A percentile compares a stretch with the other conserved stretches of the same genome.
These are phyloP conservation scores for Pandemis corylana DNA, from an alignment of 2,888 invertebrate genomes.

Conservation along the genomic window DNA sequence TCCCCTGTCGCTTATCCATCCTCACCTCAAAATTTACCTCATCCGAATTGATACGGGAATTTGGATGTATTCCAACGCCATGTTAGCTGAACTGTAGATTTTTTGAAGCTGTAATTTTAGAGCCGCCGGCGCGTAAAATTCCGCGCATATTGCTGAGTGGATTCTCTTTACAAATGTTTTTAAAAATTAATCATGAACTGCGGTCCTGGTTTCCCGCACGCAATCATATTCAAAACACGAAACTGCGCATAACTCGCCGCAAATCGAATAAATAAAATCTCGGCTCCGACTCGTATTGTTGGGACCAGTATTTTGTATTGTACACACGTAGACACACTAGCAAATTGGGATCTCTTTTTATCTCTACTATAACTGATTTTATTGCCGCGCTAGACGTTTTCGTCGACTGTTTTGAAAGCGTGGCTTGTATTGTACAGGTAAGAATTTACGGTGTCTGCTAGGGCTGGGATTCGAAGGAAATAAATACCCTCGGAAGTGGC, in stretches of 20 bases:
- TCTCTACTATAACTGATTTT: slow-evolving; percentile 36
- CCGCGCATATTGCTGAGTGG: slow-evolving; percentile 9
- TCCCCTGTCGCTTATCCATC: background rate
- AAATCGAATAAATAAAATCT: slow-evolving; percentile 41
- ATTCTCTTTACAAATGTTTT: slow-evolving; percentile 10
- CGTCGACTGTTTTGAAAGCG: slow-evolving; percentile 2
- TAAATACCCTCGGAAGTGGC: background rate
- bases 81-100: background rate
- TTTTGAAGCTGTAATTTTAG: slow-evolving; percentile 1
- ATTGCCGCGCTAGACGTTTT: slow-evolving; percentile 27
- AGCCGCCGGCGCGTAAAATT: background rate
- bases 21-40: background rate
- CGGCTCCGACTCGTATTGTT: slow-evolving; percentile 1
- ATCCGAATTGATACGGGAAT: background rate
- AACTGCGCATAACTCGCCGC: slow-evolving; percentile 26
- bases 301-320: slow-evolving; percentile 28
- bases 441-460: slow-evolving; percentile 2
- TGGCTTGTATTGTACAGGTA: slow-evolving; percentile 10
- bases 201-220: slow-evolving; percentile 12
- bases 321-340: slow-evolving; percentile 33
- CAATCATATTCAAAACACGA: slow-evolving; percentile 38
- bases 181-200: slow-evolving; percentile 13
- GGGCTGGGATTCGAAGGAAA: slow-evolving; percentile 4
- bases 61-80: background rate
- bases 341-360: slow-evolving; percentile 36